These are phyloP conservation scores for Lontra canadensis DNA, from an alignment of 2,113 vertebrate species.

Conservation along the genomic window DNA sequence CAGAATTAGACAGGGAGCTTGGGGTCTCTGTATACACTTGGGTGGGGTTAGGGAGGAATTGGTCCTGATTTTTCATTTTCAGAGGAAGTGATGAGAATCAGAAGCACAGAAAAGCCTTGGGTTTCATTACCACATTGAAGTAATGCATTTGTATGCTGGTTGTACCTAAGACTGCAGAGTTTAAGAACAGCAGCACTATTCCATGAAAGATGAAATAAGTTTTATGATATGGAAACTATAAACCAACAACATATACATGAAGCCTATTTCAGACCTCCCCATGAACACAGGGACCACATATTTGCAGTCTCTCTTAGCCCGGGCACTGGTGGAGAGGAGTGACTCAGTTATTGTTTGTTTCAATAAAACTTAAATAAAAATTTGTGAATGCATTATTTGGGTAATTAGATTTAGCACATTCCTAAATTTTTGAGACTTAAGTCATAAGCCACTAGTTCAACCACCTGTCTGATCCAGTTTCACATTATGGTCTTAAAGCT, in stretches of 20 bases:
- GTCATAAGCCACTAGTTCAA: neutral
- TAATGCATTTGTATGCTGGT: too few relatives aligned
- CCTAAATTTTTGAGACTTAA: neutral
- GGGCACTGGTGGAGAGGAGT: neutral
- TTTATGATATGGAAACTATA: neutral
- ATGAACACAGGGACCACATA: neutral
- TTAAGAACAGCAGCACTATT: neutral
- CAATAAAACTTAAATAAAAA: conserved; percentile 9
- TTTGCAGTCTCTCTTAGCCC: neutral
- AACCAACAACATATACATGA: neutral
- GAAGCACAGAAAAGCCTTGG: neutral
- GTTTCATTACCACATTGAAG: neutral
- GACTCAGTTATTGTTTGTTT: neutral
- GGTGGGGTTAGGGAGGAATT: neutral
- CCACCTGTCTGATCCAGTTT: neutral
- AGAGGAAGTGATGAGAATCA: neutral
- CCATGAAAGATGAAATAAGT: neutral
- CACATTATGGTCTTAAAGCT: neutral
- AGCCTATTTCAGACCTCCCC: neutral
- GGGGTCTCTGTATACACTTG: neutral
- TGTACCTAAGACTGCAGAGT: neutral
- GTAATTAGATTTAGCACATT: conserved; percentile 28
- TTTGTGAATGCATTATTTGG: neutral
- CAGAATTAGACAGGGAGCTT: neutral
- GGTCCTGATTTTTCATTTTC: neutral